Conservation (phyloP, 2,888 invertebrate species). For the Galerucella calmariensis region DNA sequence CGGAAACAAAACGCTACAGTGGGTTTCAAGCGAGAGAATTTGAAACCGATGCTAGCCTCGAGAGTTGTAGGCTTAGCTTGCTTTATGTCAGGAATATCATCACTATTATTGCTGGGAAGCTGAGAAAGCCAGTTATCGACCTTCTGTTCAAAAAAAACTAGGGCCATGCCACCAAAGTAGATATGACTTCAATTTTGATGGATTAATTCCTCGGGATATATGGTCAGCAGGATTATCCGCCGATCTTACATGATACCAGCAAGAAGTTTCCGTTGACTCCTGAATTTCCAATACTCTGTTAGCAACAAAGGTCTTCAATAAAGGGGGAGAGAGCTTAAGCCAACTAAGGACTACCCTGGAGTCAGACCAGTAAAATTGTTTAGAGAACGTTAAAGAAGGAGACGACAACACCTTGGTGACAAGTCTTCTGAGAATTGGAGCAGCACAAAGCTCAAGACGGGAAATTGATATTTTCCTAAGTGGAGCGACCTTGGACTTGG, state of each 20-base stretch:
- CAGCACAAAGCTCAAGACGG: too few species aligned
- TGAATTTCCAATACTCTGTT: too few species aligned
- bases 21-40: too few species aligned
- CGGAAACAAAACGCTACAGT: too few species aligned
- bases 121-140: not conserved
- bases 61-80: not conserved
- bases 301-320: not conserved
- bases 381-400: not conserved
- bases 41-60: not conserved
- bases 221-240: not conserved
- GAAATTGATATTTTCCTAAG: too few species aligned
- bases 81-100: not conserved
- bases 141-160: not conserved
- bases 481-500: too few species aligned
- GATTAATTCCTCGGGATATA: too few species aligned
- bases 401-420: not conserved
- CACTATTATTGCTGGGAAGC: not conserved
- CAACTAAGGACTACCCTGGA: slow-evolving; percentile 1
- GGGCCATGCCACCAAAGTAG: not conserved
- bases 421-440: too few species aligned
- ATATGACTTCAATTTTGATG: too few species aligned
- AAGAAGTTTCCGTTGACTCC: too few species aligned
- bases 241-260: not conserved
- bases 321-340: not conserved
- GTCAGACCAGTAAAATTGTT: slow-evolving; percentile 2